Base-by-base conservation (phyloP, 2,888 invertebrate species). In the Prosapia bicincta region DNA sequence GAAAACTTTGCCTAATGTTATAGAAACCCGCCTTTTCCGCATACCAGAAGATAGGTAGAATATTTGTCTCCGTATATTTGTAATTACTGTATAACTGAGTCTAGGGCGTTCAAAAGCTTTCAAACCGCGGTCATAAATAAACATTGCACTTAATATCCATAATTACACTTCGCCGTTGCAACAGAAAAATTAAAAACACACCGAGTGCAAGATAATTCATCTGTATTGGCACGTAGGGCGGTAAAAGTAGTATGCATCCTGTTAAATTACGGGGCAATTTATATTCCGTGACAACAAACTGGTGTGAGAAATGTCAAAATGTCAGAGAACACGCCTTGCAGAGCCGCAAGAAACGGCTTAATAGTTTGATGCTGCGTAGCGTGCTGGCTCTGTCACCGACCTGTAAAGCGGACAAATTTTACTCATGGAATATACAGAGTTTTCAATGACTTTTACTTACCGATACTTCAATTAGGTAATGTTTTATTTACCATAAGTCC, bases 281-380 rank as follows among this genome's bases (percentile, higher is more conserved):
- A 38, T 38, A 13, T 38, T 38, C 38, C 38, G 38, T 38, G 38
- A 38, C 38, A 38, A 38, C 13, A 38, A 38, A 38, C 38, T 38
- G 38, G 38, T 38, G 38, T 38, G 38, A 38, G 38, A 38, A 38
- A 38, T 38, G 38, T 38, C 38, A 38, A 38, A 38, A 38, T 38
- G 38, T 38, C 38, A 38, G 38, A 38, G 10, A 38, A 38, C 38
- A 38, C 38, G 38, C 43, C 54, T 74, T 74, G 54, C 65, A 9
- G 28, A 65, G 65, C 38, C 30, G 69, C 24, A 10, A 66, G 30
- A 38, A 66, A 25, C 15, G 28, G 30, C 69, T 74, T 65, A 69
- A 69, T 66, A 69, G 70, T 25, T 69, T 20, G n/a, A 15, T 9
- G 30, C 6, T 30, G 6, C 30, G 30, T 30, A 7, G 30, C 9